A percentile compares a stretch with the other conserved stretches of the same genome.
phyloP scores from a whole-genome alignment of 1,140 invertebrate genomes.

The Papilio helenus region DNA sequence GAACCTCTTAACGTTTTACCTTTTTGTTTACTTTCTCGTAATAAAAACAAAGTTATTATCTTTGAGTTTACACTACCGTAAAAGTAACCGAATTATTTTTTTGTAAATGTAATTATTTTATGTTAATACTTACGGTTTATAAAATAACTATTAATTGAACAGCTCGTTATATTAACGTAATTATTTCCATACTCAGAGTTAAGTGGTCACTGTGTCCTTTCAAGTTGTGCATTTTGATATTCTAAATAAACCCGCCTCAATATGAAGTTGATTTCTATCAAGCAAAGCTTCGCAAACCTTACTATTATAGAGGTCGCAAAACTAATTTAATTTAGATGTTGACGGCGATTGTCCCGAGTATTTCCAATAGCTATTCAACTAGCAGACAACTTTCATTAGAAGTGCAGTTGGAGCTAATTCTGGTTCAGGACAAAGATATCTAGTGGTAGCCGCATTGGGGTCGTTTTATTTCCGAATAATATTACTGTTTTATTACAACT shows the following conservation, averaged over 20 bases:
- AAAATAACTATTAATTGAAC: not conserved
- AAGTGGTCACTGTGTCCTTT: too few species aligned
- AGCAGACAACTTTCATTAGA: slow-evolving; percentile 15
- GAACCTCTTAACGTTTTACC: not conserved
- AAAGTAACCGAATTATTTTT: not conserved
- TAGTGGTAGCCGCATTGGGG: not conserved
- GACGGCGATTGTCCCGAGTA: slow-evolving; percentile 2
- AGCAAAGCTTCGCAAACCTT: slow-evolving; percentile 6
- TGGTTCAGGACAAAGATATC: slow-evolving; percentile 13
- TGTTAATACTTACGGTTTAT: not conserved
- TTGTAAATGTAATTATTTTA: not conserved
- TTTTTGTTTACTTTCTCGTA: slow-evolving; percentile 8
- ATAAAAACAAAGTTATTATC: not conserved
- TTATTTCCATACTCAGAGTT: too few species aligned
- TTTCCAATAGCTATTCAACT: slow-evolving; percentile 24
- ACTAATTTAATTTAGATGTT: slow-evolving; percentile 24
- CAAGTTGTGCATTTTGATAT: not conserved
- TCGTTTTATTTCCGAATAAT: slow-evolving; percentile 11
- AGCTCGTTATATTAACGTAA: not conserved
- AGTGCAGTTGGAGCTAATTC: slow-evolving; percentile 23
- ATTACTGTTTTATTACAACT: slow-evolving; percentile 19
- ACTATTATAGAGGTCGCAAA: slow-evolving; percentile 13
- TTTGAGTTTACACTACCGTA: not conserved
- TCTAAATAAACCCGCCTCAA: not conserved
- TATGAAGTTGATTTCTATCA: not conserved